Evolutionary conservation across 2,113 vertebrate genomes (phyloP), one percentile per base, ranked within the genome.

Genomic region (Colossoma macropomum): DNA sequence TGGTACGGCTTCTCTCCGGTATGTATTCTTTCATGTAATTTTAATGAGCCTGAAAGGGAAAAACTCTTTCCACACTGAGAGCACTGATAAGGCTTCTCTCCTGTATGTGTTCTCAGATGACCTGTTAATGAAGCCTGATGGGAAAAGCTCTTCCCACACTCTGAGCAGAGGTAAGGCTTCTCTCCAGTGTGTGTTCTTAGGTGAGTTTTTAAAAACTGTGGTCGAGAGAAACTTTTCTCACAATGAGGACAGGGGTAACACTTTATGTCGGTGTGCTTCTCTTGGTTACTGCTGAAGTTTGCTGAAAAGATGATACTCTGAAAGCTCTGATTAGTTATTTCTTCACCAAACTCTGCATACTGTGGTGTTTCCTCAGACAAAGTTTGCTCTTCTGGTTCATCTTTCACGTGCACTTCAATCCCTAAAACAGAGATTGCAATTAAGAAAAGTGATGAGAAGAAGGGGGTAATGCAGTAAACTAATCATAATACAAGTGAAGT

Each of bases 71-170:
- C 80, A 27, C 80, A 81, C 71, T 75, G 38, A 25, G 52, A 81
- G 60, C 80, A 81, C 41, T 75, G 70, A 66, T 81, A 81, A 4
- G 80, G 80, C 45, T 81, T 81, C 45, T 81, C 80, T 66, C 80
- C 80, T 11, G 71, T 81, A 23, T 81, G 80, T 6, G 80, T 81
- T 27, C 80, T 63, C 71, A n/a, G 4, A 38, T 81, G 80, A 66
- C 80, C 71, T 2, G 71, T 81, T 38, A 81, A 66, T 0, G 80
- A 75, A 16, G 80, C 80, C 10, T 65, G 80, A 27, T 81, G 80
- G 65, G 80, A 81, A 65, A 81, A 81, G 12, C 41, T 81, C 71
- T 73, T 75, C 28, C 80, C 80, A 25, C 80, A 81, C 11, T 65
- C 70, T 30, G 30, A 52, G 71, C 80, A 81, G 23, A 45, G 7